These are phyloP conservation scores for Mythimna ferrago DNA, from an alignment of 2,888 invertebrate species.

Conservation along the genomic window DNA sequence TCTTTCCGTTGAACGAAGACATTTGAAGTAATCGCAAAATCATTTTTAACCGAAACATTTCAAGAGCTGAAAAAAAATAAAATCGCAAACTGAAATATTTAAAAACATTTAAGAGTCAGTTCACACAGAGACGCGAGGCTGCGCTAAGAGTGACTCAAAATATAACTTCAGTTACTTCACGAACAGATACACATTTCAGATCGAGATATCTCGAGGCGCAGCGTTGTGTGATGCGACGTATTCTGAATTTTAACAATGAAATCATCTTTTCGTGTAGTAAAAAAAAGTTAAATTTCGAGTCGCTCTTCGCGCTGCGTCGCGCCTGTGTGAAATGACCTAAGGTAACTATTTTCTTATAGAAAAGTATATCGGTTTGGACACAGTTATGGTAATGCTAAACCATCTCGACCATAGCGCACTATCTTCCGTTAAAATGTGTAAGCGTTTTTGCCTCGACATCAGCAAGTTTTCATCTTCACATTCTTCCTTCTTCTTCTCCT, in stretches of 20 bases:
- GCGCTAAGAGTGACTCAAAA: no score
- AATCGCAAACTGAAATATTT: not conserved
- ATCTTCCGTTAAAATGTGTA: not conserved
- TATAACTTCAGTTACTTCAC: no score
- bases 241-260: no score
- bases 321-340: no score
- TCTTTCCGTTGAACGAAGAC: conserved; percentile 99
- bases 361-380: not conserved
- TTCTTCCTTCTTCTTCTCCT: conserved; percentile 9
- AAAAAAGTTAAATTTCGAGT: no score
- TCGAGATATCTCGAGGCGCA: no score
- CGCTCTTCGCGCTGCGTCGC: no score
- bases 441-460: not conserved
- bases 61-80: conserved; percentile 91
- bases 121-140: no score
- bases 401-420: not conserved
- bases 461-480: not conserved
- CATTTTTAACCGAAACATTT: conserved; percentile 99
- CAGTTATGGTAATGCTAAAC: not conserved
- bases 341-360: not conserved
- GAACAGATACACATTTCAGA: no score
- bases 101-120: not conserved
- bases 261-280: no score
- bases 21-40: conserved; percentile 98
- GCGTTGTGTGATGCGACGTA: no score